Base-by-base conservation (phyloP, 1,140 invertebrate species). In the Babylonia areolata region DNA sequence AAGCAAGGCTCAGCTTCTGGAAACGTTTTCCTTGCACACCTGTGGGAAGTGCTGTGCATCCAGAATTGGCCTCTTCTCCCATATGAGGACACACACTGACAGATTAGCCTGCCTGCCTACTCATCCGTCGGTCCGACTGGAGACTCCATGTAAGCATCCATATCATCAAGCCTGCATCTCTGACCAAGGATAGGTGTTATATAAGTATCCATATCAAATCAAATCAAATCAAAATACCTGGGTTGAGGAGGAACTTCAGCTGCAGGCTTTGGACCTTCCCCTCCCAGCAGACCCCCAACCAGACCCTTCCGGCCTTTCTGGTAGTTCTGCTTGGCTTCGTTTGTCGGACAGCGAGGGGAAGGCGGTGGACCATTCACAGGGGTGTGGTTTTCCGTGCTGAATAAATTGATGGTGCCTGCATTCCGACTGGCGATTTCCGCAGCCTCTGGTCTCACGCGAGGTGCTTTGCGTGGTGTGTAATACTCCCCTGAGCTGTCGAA, bases 391-490 rank as follows among this genome's bases (percentile, higher is more conserved):
- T 87, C 84, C 9, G 87, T 33, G 64, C 87, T 80, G 77, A 92
- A 93, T 11, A 90, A 84, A 40, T 91, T 89, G 31, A 92, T 89
- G 33, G 88, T 89, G 28, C 92, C 92, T 75, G 87, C 86, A 64
- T 91, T 90, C 79, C 79, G 88, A 17, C 35, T 84, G 23, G 90
- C 88, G 81, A 87, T 83, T 77, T 90, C 88, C 31, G 91, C 87
- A 54, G 89, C 92, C 75, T 93, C 88, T 28, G 90, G 90, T 51
- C 87, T 89, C 2, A 93, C 89, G 12, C 92, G 87, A 51, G 91
- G 87, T n/a, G 85, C 87, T 20, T 87, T 89, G 3, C 85, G 82
- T 35, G 90, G 92, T 39, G 88, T 88, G 40, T 79, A 75, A 82
- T 91, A 90, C 1, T 87, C 85, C 17, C 89, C 91, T 31, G 91